A percentile compares a stretch with the other conserved stretches of the same genome.
Evolutionary conservation across 1,140 invertebrate species (phyloP).

Genomic region (Helicoverpa zea): DNA sequence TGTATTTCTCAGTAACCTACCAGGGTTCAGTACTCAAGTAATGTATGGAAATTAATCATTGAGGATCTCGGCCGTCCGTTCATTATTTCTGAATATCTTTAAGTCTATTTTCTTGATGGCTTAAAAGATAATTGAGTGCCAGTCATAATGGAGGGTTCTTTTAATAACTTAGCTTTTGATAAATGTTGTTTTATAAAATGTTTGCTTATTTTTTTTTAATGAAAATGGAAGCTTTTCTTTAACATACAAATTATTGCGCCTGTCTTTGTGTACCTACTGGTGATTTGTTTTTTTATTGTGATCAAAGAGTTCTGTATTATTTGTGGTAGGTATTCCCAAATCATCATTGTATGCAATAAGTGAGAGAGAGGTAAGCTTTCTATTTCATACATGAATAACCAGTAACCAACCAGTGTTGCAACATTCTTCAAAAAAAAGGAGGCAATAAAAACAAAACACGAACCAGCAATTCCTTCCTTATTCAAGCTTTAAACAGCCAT

Average conservation of each 20-base stretch:
- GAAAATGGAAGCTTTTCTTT: neutral
- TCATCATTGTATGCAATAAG: too few species aligned
- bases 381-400: too few species aligned
- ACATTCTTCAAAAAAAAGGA: too few species aligned
- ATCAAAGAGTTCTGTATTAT: too few species aligned
- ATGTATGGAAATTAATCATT: constrained; percentile 40
- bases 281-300: too few species aligned
- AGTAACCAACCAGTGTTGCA: too few species aligned
- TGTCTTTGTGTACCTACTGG: too few species aligned
- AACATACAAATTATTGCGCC: too few species aligned
- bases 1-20: neutral
- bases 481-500: neutral
- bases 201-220: neutral
- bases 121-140: constrained; percentile 3
- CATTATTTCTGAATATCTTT: neutral
- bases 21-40: constrained; percentile 4
- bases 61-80: neutral
- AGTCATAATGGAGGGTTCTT: constrained; percentile 9
- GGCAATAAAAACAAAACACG: neutral
- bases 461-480: neutral
- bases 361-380: too few species aligned
- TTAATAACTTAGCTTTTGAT: neutral
- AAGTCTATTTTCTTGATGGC: constrained; percentile 10
- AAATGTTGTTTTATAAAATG: neutral
- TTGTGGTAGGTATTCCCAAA: too few species aligned